These are phyloP conservation scores for Ectemnius continuus DNA, from an alignment of 2,888 invertebrate species.

Conservation along the genomic window DNA sequence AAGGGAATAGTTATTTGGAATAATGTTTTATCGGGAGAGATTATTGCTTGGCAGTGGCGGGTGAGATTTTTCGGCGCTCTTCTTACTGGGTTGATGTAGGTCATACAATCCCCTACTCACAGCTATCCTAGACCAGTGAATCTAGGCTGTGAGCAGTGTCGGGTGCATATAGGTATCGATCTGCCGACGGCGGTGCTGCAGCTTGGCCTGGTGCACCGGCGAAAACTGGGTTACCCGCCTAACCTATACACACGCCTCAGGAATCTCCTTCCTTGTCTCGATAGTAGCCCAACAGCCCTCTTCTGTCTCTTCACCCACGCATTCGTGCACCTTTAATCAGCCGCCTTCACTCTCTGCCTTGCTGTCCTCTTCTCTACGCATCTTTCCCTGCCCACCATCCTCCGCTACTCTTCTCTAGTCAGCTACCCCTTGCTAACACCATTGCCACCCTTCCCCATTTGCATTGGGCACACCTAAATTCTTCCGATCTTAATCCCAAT, in stretches of 20 bases:
- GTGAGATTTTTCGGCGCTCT: not conserved
- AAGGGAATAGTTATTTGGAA: too few species aligned
- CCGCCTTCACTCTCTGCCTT: slow-evolving; percentile 9
- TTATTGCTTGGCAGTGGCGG: too few species aligned
- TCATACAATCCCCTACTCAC: slow-evolving; percentile 56
- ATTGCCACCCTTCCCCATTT: too few species aligned
- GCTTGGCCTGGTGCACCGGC: slow-evolving; percentile 69
- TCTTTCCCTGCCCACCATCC: not conserved
- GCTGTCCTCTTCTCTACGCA: not conserved
- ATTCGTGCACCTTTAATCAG: slow-evolving; percentile 54
- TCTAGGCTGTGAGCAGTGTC: slow-evolving; percentile 63
- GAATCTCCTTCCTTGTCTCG: slow-evolving; percentile 47
- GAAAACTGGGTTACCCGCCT: slow-evolving; percentile 73
- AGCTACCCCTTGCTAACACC: too few species aligned
- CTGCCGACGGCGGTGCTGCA: slow-evolving; percentile 57
- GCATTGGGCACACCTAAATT: too few species aligned
- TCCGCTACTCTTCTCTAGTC: not conserved
- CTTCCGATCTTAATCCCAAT: too few species aligned
- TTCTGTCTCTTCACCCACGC: slow-evolving; percentile 39
- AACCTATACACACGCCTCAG: slow-evolving; percentile 57
- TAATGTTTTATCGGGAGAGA: too few species aligned
- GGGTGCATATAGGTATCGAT: slow-evolving; percentile 69
- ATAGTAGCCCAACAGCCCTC: slow-evolving; percentile 38
- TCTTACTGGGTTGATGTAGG: slow-evolving; percentile 30
- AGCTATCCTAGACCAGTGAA: slow-evolving; percentile 68